Base-by-base conservation (phyloP, 2,888 invertebrate species). In the Leucophenga montana region DNA sequence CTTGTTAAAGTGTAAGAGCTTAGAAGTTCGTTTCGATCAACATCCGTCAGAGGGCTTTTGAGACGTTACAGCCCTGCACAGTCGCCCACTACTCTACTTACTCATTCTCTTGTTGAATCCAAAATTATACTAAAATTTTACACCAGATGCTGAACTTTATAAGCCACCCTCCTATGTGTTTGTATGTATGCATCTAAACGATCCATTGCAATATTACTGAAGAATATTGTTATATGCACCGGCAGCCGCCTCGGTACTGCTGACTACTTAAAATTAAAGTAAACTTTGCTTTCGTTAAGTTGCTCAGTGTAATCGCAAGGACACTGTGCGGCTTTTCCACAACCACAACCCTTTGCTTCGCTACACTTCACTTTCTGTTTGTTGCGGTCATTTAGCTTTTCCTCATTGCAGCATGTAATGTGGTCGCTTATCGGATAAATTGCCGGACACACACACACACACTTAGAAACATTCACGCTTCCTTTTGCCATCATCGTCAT, bases 221-320 rank as follows among this genome's bases (percentile, higher is more conserved):
- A 16, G 54, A 18, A 48, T 31, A n/a, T 56, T 18, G 62, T 64
- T 64, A n/a, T 2, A 1, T 64, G 22, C 20, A 64, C 22, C 46
- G 48, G 46, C 48, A 48, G 22, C n/a, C 20, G n/a, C 62, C 33
- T 39, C 61, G 16, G 20, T n/a, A 16, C 3, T 22, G 54, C 71
- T 71, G 75, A 78, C 79, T 80, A 82, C 79, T 82, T 82, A 76
- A 80, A 82, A 76, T 77, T 73, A 82, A 82, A 79, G 82, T 79
- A 79, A 82, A 80, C 77, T 80, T 80, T 78, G 74, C 81, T 75
- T 76, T 74, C 71, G 71, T 69, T 74, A 78, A 73, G 71, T 71
- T 39, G 73, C 73, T 75, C 68, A 48, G 5, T 8, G 50, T 50
- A 20, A 39, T 33, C 33, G 59, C 57, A 22, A 14, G 33, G 27